Percentiles rank a stretch among this genome's conserved stretches.
Evolutionary conservation across 2,797 vertebrate species (phyloP).

Genomic region (Diplodus sargus): DNA sequence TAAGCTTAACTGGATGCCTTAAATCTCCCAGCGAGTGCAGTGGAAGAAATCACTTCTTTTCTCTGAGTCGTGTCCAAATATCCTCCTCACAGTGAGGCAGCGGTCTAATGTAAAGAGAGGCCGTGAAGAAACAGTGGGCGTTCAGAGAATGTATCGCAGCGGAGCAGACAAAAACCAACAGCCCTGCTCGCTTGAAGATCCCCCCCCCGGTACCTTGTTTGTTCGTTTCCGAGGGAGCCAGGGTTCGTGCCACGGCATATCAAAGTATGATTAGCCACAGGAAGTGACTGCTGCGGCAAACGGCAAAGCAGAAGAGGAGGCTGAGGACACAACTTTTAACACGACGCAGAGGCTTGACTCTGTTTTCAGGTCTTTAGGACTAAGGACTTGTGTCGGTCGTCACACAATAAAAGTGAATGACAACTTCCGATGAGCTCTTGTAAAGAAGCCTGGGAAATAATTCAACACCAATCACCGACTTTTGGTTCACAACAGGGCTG

Average conservation of each 20-base stretch:
- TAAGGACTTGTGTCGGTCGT: background rate
- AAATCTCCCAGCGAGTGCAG: constrained; percentile 58
- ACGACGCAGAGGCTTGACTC: constrained; percentile 7
- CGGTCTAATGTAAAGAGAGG: constrained; percentile 71
- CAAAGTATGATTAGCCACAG: constrained; percentile 74
- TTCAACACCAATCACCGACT: background rate
- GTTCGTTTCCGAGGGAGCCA: constrained; percentile 65
- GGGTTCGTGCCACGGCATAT: constrained; percentile 73
- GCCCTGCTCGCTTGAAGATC: constrained; percentile 59
- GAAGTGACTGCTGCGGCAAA: constrained; percentile 64
- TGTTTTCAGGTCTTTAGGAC: constrained; percentile 6
- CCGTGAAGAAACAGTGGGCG: constrained; percentile 69
- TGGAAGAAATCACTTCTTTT: constrained; percentile 50
- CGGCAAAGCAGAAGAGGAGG: constrained; percentile 35
- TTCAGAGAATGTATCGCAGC: constrained; percentile 65
- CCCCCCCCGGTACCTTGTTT: constrained; percentile 57
- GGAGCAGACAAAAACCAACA: constrained; percentile 68
- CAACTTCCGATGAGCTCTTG: background rate
- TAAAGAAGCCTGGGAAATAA: background rate
- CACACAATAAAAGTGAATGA: background rate
- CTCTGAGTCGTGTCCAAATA: constrained; percentile 71
- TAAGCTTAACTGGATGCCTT: constrained; percentile 59
- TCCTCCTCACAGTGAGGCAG: constrained; percentile 56
- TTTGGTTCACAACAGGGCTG: background rate
- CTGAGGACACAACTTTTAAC: constrained; percentile 43